Conservation (phyloP, 2,113 vertebrate genomes). For the Bambusicola thoracicus region DNA sequence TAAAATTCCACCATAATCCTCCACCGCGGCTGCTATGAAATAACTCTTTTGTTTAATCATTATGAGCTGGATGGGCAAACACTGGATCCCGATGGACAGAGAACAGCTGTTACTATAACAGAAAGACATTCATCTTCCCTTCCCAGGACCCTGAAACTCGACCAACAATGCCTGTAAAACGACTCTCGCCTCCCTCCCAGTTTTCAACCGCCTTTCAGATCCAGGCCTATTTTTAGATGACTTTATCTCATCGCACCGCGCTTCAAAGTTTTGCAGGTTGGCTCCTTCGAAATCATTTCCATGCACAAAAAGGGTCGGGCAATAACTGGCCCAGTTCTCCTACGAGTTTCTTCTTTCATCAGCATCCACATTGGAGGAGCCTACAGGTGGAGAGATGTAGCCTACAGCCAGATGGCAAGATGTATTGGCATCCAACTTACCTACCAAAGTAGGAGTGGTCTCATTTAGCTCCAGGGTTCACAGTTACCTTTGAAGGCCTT, state of each 20-base stretch:
- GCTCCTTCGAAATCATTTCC: background rate
- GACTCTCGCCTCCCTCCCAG: conserved; percentile 29
- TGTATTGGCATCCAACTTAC: background rate
- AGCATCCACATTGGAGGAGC: background rate
- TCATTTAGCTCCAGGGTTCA: background rate
- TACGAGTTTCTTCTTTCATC: conserved; percentile 21
- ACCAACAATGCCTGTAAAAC: conserved; percentile 72
- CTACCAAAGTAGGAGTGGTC: background rate
- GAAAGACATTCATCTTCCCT: conserved; percentile 73
- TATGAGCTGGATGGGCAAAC: conserved; percentile 68
- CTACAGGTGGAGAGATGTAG: background rate
- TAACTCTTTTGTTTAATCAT: conserved; percentile 77
- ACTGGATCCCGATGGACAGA: conserved; percentile 75
- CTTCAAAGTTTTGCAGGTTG: background rate
- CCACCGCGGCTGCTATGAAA: conserved; percentile 61
- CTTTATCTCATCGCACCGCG: conserved; percentile 26
- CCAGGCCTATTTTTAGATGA: conserved; percentile 80
- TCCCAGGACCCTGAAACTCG: conserved; percentile 71
- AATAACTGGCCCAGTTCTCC: rapidly evolving
- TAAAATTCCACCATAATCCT: conserved; percentile 49
- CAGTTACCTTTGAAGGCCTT: conserved; percentile 31
- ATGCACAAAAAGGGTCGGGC: rapidly evolving
- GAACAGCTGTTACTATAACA: conserved; percentile 81
- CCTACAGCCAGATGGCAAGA: background rate
- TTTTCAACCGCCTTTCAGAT: conserved; percentile 70